Evolutionary conservation across 2,797 vertebrate genomes (phyloP).

Genomic region (Limnodromus scolopaceus): DNA sequence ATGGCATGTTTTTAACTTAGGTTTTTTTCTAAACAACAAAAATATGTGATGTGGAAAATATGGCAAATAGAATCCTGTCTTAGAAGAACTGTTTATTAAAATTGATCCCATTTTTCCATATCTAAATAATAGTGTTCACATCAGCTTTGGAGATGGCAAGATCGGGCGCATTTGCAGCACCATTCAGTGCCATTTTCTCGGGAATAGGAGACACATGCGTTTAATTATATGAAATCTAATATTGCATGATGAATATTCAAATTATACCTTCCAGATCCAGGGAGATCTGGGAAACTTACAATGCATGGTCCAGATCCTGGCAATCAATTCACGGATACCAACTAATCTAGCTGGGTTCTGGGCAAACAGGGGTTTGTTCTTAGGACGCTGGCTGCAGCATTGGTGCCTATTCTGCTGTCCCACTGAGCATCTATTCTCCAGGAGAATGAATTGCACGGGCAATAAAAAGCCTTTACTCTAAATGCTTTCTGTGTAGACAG

Average conservation of each 20-base stretch:
- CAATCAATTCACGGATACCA: background rate
- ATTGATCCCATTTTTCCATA: background rate
- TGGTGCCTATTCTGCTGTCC: accelerated
- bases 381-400: background rate
- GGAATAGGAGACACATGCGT: background rate
- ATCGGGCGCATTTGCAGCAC: background rate
- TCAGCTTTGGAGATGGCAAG: background rate
- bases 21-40: too few species aligned
- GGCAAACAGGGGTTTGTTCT: background rate
- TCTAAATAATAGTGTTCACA: background rate
- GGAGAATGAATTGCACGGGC: background rate
- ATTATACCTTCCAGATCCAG: background rate
- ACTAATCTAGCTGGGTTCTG: background rate
- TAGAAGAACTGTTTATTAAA: background rate
- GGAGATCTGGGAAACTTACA: background rate
- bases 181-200: background rate
- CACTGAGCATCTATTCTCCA: background rate
- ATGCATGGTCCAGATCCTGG: background rate
- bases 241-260: background rate
- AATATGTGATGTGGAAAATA: background rate
- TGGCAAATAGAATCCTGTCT: background rate
- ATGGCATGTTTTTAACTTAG: background rate
- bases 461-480: background rate
- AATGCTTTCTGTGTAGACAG: background rate
- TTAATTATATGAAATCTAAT: background rate